These are phyloP conservation scores for Pangasius sanitwongsei DNA, from an alignment of 2,797 vertebrate species.

Conservation along the genomic window DNA sequence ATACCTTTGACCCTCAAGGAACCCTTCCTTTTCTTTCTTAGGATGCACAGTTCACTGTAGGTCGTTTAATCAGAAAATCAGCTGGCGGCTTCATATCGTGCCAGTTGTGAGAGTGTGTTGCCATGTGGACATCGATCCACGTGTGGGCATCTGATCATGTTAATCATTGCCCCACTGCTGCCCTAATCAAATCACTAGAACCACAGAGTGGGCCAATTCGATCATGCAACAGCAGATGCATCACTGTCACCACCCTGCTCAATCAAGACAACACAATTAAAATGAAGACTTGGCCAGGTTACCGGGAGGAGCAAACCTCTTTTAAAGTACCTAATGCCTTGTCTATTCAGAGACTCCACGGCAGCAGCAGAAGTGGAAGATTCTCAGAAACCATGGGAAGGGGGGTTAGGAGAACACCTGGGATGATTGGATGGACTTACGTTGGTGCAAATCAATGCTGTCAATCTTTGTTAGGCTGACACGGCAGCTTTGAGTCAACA, in stretches of 20 bases:
- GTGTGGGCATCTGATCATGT: slow-evolving; percentile 63
- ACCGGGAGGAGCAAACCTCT: slow-evolving; percentile 1
- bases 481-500: slow-evolving; percentile 21
- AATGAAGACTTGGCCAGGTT: slow-evolving; percentile 54
- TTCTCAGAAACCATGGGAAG: not conserved
- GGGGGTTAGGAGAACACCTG: slow-evolving; percentile 9
- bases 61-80: slow-evolving; percentile 3
- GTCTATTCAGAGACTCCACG: not conserved
- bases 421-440: not conserved
- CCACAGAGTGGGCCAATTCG: slow-evolving; percentile 76
- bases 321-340: slow-evolving; percentile 28
- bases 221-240: slow-evolving; percentile 70
- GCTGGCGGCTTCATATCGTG: not conserved
- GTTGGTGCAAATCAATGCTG: slow-evolving; percentile 25
- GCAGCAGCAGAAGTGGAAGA: slow-evolving; percentile 14
- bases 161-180: slow-evolving; percentile 77
- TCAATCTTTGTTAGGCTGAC: slow-evolving; percentile 31
- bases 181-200: slow-evolving; percentile 83
- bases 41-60: not conserved
- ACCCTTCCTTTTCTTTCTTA: not conserved
- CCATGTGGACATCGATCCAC: slow-evolving; percentile 61
- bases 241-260: slow-evolving; percentile 59
- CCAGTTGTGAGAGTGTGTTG: slow-evolving; percentile 13
- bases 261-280: slow-evolving; percentile 78
- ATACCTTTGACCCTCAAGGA: not conserved